Evolutionary conservation across 1,140 invertebrate genomes (phyloP).

Genomic region (Xylocopa sonorina): DNA sequence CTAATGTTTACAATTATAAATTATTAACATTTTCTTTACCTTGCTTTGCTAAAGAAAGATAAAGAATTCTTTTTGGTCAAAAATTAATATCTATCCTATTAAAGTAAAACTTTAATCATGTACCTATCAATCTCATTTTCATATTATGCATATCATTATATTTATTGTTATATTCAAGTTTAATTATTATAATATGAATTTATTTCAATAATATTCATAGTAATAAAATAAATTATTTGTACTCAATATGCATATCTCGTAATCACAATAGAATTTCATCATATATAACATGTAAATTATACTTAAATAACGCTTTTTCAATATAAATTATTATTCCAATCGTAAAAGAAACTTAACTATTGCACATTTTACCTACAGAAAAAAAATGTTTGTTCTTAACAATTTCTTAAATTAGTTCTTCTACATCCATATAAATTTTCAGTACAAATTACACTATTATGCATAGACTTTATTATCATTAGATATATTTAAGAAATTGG

Average conservation of each 20-base stretch:
- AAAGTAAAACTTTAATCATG: constrained; percentile 9
- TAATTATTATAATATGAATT: constrained; percentile 18
- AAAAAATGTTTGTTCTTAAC: constrained; percentile 13
- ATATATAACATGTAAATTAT: constrained; percentile 50
- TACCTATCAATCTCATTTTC: constrained; percentile 22
- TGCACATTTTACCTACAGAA: constrained; percentile 24
- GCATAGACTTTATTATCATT: constrained; percentile 47
- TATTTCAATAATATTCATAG: constrained; percentile 2
- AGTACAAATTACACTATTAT: constrained; percentile 63
- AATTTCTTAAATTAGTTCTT: constrained; percentile 52
- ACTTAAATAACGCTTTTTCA: constrained; percentile 17
- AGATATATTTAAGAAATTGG: constrained; percentile 56
- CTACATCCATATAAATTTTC: constrained; percentile 55
- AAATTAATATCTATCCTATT: constrained; percentile 4
- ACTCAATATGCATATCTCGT: constrained; percentile 54
- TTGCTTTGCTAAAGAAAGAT: constrained; percentile 43
- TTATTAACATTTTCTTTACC: constrained; percentile 2
- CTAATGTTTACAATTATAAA: constrained; percentile 11
- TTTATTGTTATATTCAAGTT: constrained; percentile 20
- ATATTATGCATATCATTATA: constrained; percentile 36
- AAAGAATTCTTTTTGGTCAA: constrained; percentile 26
- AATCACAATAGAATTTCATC: constrained; percentile 51
- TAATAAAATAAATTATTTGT: constrained; percentile 61
- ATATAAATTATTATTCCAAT: constrained; percentile 34
- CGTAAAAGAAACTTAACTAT: constrained; percentile 33